Evolutionary conservation across 2,888 invertebrate genomes (phyloP), one percentile per base, ranked within the genome.

Genomic region (Crematogaster levior): DNA sequence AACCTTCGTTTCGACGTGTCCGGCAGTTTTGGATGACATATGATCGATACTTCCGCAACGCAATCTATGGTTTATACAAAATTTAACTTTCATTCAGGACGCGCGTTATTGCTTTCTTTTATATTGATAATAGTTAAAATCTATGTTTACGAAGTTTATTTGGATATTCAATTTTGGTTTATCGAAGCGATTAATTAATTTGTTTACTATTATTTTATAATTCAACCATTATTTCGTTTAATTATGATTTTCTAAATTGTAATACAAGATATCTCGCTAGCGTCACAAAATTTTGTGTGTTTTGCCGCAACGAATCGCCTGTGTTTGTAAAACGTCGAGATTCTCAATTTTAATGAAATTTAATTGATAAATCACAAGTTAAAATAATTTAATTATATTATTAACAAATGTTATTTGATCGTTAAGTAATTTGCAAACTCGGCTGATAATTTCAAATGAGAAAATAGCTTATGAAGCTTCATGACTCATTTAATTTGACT

Each of bases 301-400:
- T 75, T 37, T 5, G 12, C 15, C 10, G 34, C 18, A 74, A 34
- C n/a, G 7, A 34, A 3, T 37, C 9, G 18, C 18, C 37, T 37
- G 34, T 37, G 18, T 66, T 66, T 66, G n/a, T 27, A 51, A 75
- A 75, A 51, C 27, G 2, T n/a, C 40, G 21, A 21, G 10, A 18
- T 63, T 63, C 24, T 27, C 37, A 27, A 66, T 66, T 75, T 75
- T 66, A 75, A 66, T 40, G 27, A 58, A 73, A 27, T 40, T 65
- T 51, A 66, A 65, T 34, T 65, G 24, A 65, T 65, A 65, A 65
- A 37, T 12, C 15, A 27, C 37, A 37, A 40, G 40, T 56, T 51
- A n/a, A 75, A 66, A 75, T 75, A 53, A 75, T 37, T 9, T 51
- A 51, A 75, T 75, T 66, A 66, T 27, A 75, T 75, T 66, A 51